Evolutionary conservation across 2,888 invertebrate genomes (phyloP).

Genomic region (Raillietiella orientalis): DNA sequence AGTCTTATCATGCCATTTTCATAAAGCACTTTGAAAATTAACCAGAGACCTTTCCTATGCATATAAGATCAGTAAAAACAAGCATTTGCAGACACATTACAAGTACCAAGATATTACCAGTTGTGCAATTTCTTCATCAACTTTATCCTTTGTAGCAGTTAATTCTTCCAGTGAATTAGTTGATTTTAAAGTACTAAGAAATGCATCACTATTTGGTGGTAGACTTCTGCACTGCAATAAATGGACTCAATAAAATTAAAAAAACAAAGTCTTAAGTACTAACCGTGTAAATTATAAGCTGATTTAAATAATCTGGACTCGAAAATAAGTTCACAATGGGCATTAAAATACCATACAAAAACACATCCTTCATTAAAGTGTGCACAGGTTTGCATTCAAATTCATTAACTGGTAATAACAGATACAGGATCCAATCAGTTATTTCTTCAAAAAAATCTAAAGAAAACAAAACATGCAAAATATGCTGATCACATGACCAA

Average conservation of each 20-base stretch:
- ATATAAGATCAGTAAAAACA: no score
- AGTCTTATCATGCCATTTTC: no score
- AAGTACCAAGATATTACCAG: no score
- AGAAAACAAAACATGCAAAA: conserved; percentile 7
- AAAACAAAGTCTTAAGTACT: conserved; percentile 13
- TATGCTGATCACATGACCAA: not conserved
- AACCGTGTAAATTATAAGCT: conserved; percentile 57
- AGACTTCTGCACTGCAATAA: conserved; percentile 36
- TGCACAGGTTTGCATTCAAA: conserved; percentile 50
- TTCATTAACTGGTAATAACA: conserved; percentile 47
- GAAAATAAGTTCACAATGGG: conserved; percentile 36
- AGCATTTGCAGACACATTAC: no score
- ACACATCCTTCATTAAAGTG: conserved; percentile 35
- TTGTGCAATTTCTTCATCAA: conserved; percentile 38
- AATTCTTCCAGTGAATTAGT: conserved; percentile 51
- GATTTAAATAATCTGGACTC: conserved; percentile 73
- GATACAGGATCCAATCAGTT: conserved; percentile 41
- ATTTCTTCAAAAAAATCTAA: conserved; percentile 46
- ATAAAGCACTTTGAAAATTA: no score
- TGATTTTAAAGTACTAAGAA: conserved; percentile 43
- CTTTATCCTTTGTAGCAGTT: conserved; percentile 37
- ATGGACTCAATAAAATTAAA: not conserved
- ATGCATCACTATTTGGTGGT: conserved; percentile 45
- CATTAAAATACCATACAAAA: conserved; percentile 32
- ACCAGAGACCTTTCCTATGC: no score